Evolutionary conservation across 2,113 vertebrate species (phyloP).

Genomic region (Benitochromis conjunctus): DNA sequence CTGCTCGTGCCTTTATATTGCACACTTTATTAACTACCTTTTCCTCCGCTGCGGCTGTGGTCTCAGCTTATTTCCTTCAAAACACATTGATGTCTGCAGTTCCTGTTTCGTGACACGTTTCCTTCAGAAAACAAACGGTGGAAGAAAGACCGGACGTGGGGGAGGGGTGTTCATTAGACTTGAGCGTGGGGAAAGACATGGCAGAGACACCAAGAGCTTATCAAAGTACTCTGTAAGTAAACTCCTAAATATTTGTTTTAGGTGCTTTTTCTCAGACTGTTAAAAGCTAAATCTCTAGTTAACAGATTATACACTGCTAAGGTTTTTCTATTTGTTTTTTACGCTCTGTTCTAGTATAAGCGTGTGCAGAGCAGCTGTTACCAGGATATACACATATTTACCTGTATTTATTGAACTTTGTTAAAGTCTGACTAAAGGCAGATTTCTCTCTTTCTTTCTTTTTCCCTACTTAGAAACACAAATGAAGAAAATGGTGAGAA

Average conservation of each 20-base stretch:
- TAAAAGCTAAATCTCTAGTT: background rate
- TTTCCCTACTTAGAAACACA: background rate
- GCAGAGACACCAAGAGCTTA: background rate
- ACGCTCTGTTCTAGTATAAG: background rate
- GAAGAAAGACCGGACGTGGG: background rate
- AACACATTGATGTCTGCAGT: background rate
- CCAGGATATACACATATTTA: background rate
- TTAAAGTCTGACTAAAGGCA: background rate
- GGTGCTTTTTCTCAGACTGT: background rate
- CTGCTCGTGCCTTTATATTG: background rate
- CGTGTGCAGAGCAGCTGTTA: background rate
- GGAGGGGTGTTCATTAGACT: background rate
- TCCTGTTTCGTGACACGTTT: background rate
- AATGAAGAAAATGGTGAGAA: background rate
- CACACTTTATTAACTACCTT: background rate
- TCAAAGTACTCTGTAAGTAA: background rate
- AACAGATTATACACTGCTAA: background rate
- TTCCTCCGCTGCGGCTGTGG: background rate
- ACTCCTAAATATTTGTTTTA: background rate
- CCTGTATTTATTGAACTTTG: background rate
- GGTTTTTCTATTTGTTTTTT: background rate
- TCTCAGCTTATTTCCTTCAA: background rate
- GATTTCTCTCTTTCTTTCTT: background rate
- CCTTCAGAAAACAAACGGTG: background rate
- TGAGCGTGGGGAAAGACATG: background rate